These are phyloP conservation scores for Lasiurus borealis DNA, from an alignment of 2,113 vertebrate genomes.

Conservation along the genomic window DNA sequence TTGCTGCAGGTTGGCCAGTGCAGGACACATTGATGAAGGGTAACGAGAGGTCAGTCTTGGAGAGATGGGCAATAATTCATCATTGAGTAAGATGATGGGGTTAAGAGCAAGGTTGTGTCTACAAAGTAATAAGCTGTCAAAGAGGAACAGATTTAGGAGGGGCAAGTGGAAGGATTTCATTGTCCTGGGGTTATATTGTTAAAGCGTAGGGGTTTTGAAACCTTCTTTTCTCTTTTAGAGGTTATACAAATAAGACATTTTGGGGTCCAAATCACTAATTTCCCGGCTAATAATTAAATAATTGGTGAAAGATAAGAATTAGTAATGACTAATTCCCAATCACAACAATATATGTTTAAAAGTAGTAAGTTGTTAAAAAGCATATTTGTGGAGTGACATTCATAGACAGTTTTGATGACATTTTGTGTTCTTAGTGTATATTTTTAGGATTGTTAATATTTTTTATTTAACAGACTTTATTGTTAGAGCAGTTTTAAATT, in stretches of 20 bases:
- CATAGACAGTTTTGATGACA: not conserved
- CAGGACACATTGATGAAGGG: not conserved
- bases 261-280: not conserved
- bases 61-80: constrained; percentile 32
- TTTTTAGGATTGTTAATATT: not conserved
- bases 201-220: not conserved
- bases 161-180: not conserved
- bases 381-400: not conserved
- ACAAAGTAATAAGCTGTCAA: constrained; percentile 65
- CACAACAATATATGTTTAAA: not conserved
- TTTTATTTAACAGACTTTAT: not conserved
- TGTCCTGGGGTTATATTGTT: too few species aligned
- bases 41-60: constrained; percentile 50
- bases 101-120: constrained; percentile 75
- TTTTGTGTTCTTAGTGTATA: not conserved
- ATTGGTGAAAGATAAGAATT: constrained; percentile 21
- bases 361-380: not conserved
- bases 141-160: constrained; percentile 52
- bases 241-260: not conserved
- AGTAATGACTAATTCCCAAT: not conserved
- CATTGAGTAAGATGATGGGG: constrained; percentile 47
- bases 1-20: not conserved
- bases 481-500: not conserved
- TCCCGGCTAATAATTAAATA: not conserved
- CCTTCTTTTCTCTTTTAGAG: not conserved